Conservation (phyloP, 2,888 invertebrate species). For the Geotrupes spiniger region DNA sequence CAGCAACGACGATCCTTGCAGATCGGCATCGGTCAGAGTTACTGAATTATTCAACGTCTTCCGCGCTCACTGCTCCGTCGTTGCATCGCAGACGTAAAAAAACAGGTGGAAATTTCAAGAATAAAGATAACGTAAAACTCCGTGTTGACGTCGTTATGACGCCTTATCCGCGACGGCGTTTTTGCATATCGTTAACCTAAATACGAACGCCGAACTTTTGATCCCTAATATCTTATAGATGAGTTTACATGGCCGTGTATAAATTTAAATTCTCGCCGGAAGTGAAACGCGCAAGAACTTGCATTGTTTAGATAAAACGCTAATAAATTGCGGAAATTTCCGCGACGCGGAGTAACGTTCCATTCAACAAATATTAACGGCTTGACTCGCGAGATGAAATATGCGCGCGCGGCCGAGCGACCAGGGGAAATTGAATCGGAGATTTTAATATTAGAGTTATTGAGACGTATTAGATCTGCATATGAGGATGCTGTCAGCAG, state of each 20-base stretch:
- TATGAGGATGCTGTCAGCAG: conserved; percentile 2
- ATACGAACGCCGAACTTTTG: conserved; percentile 18
- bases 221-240: conserved; percentile 18
- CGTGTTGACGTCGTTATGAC: conserved; percentile 15
- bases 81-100: no score
- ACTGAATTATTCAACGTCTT: no score
- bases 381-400: no score
- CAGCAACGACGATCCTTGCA: no score
- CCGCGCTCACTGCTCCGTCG: no score
- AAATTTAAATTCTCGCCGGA: conserved; percentile 1
- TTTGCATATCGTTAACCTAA: conserved; percentile 20
- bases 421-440: background rate
- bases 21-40: no score
- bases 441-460: background rate
- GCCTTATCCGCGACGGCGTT: conserved; percentile 12
- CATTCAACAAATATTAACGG: no score
- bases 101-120: conserved; percentile 9
- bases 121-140: conserved; percentile 11
- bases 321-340: no score
- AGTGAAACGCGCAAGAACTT: background rate
- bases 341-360: no score
- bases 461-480: background rate
- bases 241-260: background rate
- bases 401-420: no score
- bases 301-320: no score